Evolutionary conservation across 2,888 invertebrate genomes (phyloP).

Genomic region (Drosophila prolongata): DNA sequence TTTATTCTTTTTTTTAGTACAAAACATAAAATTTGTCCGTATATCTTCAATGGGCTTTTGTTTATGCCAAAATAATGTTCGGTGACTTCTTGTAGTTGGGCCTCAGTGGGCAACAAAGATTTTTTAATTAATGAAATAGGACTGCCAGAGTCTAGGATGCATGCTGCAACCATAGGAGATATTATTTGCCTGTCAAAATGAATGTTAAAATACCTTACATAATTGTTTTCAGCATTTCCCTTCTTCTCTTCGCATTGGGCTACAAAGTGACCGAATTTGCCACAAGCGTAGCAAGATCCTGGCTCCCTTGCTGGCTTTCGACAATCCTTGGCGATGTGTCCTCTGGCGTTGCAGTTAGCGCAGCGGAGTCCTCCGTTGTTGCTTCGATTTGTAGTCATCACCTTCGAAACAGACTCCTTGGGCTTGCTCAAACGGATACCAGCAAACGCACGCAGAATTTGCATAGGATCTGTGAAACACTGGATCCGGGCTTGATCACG

Average conservation of each 20-base stretch:
- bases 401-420: background rate
- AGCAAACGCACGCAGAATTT: background rate
- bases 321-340: too few relatives aligned
- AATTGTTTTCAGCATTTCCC: background rate
- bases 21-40: background rate
- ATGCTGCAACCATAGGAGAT: background rate
- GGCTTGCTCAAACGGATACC: background rate
- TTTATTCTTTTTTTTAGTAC: background rate
- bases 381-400: too few relatives aligned
- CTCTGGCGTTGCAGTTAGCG: background rate
- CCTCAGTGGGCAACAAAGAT: slow-evolving; percentile 1
- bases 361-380: background rate
- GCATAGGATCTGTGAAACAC: background rate
- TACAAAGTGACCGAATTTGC: background rate
- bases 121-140: background rate
- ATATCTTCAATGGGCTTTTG: background rate
- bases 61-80: background rate
- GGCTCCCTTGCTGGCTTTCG: background rate
- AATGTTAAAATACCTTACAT: background rate
- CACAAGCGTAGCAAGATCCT: too few relatives aligned
- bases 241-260: background rate
- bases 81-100: background rate
- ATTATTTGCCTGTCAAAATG: background rate
- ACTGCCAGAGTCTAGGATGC: background rate
- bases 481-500: background rate